Conservation (phyloP, 2,888 invertebrate species). For the Leptopilina syphax region DNA sequence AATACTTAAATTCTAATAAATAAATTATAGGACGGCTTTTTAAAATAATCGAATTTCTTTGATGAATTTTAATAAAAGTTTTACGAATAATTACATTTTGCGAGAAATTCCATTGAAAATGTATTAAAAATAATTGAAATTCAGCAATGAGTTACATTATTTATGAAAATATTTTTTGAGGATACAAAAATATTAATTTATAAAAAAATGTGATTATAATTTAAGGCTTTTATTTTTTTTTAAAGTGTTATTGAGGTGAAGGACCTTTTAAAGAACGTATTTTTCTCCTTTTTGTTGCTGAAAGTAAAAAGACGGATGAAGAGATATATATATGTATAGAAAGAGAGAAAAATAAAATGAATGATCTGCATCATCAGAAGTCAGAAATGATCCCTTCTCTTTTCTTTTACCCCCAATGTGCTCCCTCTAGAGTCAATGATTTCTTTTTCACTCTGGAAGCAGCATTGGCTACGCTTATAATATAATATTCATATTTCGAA, state of each 20-base stretch:
- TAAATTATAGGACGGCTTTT: too few relatives aligned
- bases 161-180: too few relatives aligned
- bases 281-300: constrained; percentile 21
- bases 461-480: constrained; percentile 66
- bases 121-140: too few relatives aligned
- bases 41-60: too few relatives aligned
- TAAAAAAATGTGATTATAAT: too few relatives aligned
- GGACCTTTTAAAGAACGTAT: constrained; percentile 33
- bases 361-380: constrained; percentile 42
- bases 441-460: constrained; percentile 36
- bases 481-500: constrained; percentile 77
- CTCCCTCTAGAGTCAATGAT: background rate
- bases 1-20: too few relatives aligned
- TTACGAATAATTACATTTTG: too few relatives aligned
- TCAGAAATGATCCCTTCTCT: constrained; percentile 19
- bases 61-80: too few relatives aligned
- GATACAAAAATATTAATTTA: too few relatives aligned
- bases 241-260: background rate
- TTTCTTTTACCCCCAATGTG: constrained; percentile 5
- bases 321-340: background rate
- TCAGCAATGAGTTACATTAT: too few relatives aligned
- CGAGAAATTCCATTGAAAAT: too few relatives aligned
- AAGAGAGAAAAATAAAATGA: constrained; percentile 23
- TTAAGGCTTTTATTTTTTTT: too few relatives aligned
- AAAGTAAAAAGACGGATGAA: constrained; percentile 27